Evolutionary conservation across 2,888 invertebrate species (phyloP).

Genomic region (Merodon equestris): DNA sequence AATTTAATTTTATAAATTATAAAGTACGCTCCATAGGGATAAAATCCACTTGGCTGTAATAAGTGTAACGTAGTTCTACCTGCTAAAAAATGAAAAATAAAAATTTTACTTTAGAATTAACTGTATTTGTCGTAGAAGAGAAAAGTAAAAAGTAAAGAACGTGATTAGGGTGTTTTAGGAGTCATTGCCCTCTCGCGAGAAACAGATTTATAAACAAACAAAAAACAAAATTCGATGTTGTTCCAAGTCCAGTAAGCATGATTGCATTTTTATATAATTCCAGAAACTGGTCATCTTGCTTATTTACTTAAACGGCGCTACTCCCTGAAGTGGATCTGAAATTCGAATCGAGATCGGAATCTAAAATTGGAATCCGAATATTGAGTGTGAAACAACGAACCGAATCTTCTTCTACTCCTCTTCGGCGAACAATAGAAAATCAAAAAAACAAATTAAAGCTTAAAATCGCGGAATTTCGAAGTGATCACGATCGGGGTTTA

Average conservation of each 20-base stretch:
- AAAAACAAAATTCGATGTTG: constrained; percentile 7
- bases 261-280: constrained; percentile 65
- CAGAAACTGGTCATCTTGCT: constrained; percentile 66
- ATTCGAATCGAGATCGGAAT: constrained; percentile 1
- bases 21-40: constrained; percentile 62
- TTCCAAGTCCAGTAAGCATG: constrained; percentile 55
- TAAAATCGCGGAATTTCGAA: too few species aligned
- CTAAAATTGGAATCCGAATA: background rate
- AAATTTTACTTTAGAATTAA: constrained; percentile 45
- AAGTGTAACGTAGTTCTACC: constrained; percentile 64
- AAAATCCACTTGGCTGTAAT: constrained; percentile 72
- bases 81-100: constrained; percentile 62
- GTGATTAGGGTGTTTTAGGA: constrained; percentile 8
- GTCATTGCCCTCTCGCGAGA: background rate
- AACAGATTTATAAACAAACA: background rate
- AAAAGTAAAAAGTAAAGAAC: constrained; percentile 8
- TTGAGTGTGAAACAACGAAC: too few species aligned
- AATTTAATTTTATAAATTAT: constrained; percentile 44
- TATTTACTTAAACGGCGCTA: constrained; percentile 68
- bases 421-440: too few species aligned
- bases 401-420: too few species aligned
- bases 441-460: too few species aligned
- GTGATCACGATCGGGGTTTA: too few species aligned
- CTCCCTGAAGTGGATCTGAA: constrained; percentile 66
- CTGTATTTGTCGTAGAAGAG: constrained; percentile 28